Conservation (phyloP, 2,888 invertebrate species). For the Eupithecia vulgata region DNA sequence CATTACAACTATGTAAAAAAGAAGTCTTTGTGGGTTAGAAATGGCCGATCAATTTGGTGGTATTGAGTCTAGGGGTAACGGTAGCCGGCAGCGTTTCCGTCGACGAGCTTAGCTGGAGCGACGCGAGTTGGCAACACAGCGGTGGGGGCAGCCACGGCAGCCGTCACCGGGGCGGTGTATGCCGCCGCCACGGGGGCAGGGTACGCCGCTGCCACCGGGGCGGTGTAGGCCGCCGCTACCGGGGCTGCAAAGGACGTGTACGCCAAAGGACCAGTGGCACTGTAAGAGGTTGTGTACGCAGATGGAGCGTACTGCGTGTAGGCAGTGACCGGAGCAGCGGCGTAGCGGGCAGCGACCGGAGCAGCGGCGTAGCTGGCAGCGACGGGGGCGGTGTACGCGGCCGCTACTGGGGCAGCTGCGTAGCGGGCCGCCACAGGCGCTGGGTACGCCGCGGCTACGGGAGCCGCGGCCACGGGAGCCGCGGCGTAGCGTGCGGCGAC, state of each 20-base stretch:
- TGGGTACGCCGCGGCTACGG: constrained; percentile 53
- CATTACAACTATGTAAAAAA: constrained; percentile 68
- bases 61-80: constrained; percentile 66
- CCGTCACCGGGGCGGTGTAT: constrained; percentile 44
- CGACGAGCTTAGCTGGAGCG: constrained; percentile 86
- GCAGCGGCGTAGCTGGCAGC: constrained; percentile 46
- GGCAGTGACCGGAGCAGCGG: constrained; percentile 44
- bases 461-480: constrained; percentile 46
- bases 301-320: constrained; percentile 43
- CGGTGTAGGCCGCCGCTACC: constrained; percentile 35
- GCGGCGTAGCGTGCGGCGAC: constrained; percentile 52
- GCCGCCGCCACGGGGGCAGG: constrained; percentile 34
- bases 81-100: constrained; percentile 72
- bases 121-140: constrained; percentile 81
- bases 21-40: constrained; percentile 65
- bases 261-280: constrained; percentile 46
- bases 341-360: constrained; percentile 44
- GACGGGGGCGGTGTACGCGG: constrained; percentile 40
- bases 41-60: constrained; percentile 57
- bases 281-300: constrained; percentile 52
- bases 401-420: constrained; percentile 47
- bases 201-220: constrained; percentile 49
- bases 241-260: constrained; percentile 40
- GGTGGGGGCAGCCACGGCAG: constrained; percentile 44
- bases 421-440: constrained; percentile 48